Conservation (phyloP, 2,888 invertebrate genomes). For the Lymantria monacha region DNA sequence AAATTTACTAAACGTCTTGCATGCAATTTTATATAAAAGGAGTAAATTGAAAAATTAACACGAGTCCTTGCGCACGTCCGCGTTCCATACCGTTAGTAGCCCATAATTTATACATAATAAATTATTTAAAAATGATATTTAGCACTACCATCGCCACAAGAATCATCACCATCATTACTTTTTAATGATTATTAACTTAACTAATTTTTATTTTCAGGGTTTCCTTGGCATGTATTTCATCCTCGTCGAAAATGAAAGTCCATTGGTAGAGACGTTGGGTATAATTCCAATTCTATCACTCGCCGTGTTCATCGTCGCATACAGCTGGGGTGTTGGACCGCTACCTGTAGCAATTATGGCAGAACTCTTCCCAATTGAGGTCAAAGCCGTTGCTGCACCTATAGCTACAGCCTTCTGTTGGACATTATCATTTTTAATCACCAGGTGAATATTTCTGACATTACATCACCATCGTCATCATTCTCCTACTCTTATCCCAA, state of each 20-base stretch:
- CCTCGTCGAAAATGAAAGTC: slow-evolving; percentile 62
- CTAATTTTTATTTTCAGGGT: slow-evolving; percentile 57
- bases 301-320: slow-evolving; percentile 87
- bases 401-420: slow-evolving; percentile 90
- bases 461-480: too few species aligned
- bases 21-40: too few species aligned
- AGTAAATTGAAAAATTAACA: too few species aligned
- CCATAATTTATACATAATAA: too few species aligned
- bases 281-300: slow-evolving; percentile 89
- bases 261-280: slow-evolving; percentile 70
- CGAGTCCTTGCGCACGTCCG: too few species aligned
- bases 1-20: too few species aligned
- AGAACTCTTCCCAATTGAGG: slow-evolving; percentile 90
- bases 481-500: too few species aligned
- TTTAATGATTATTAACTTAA: too few species aligned
- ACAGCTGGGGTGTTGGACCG: slow-evolving; percentile 89
- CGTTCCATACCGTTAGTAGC: too few species aligned
- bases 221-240: slow-evolving; percentile 85
- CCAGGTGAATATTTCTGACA: slow-evolving; percentile 72
- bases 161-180: too few species aligned
- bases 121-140: too few species aligned
- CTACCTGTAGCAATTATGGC: slow-evolving; percentile 92
- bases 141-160: too few species aligned
- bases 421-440: slow-evolving; percentile 88
- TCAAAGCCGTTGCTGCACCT: slow-evolving; percentile 89